phyloP scores from a whole-genome alignment of 1,140 invertebrate species.

The Mya arenaria region DNA sequence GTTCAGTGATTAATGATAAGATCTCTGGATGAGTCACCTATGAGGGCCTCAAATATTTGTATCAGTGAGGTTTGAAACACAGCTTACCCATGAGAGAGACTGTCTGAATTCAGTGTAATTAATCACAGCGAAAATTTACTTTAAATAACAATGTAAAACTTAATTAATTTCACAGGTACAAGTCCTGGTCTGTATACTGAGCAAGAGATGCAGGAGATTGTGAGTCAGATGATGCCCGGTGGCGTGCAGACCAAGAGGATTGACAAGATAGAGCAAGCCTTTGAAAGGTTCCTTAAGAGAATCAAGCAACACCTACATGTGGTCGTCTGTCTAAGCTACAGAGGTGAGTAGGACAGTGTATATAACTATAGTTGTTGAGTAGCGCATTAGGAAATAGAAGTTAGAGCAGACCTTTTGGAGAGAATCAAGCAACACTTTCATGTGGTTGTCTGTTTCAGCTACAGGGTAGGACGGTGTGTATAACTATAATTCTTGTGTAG shows the following conservation, averaged over 20 bases:
- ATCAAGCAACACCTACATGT: constrained; percentile 79
- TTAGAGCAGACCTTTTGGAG: constrained; percentile 76
- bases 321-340: constrained; percentile 76
- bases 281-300: constrained; percentile 75
- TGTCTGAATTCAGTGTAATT: too few species aligned
- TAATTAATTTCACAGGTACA: constrained; percentile 73
- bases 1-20: too few species aligned
- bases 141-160: too few species aligned
- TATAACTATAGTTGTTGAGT: not conserved
- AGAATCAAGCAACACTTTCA: constrained; percentile 78
- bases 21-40: too few species aligned
- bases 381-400: too few species aligned
- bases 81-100: too few species aligned
- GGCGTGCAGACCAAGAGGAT: constrained; percentile 76
- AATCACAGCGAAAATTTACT: too few species aligned
- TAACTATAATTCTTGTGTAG: too few species aligned
- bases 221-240: constrained; percentile 79
- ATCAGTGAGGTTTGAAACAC: too few species aligned
- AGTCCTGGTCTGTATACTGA: constrained; percentile 77
- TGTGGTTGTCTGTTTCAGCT: constrained; percentile 77
- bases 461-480: too few species aligned
- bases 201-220: constrained; percentile 75
- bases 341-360: constrained; percentile 61
- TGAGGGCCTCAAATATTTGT: too few species aligned
- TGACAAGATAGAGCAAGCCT: constrained; percentile 78